Conservation (phyloP, 2,888 invertebrate genomes). For the Polymixis flavicincta region DNA sequence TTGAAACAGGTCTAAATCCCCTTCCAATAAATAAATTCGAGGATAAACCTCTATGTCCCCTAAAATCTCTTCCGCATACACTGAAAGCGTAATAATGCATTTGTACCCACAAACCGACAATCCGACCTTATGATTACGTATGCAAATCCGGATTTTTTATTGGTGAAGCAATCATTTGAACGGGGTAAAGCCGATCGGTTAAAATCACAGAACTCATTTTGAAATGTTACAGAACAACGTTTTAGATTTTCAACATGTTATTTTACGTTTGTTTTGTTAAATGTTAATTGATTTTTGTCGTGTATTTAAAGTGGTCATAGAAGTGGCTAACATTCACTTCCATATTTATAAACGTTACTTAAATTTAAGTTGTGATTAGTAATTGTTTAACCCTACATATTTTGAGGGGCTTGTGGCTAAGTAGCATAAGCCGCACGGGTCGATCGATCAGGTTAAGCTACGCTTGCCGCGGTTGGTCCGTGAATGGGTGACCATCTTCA, state of each 20-base stretch:
- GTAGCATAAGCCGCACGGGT: too few species aligned
- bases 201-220: constrained; percentile 51
- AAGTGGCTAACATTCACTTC: too few species aligned
- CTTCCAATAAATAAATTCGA: background rate
- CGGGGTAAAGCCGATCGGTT: constrained; percentile 22
- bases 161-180: constrained; percentile 52
- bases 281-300: constrained; percentile 4
- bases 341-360: too few species aligned
- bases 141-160: constrained; percentile 64
- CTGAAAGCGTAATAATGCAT: constrained; percentile 39
- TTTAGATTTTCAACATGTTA: constrained; percentile 33
- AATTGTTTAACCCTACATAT: too few species aligned
- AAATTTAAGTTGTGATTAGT: too few species aligned
- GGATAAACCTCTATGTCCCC: background rate
- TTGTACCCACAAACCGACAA: constrained; percentile 27
- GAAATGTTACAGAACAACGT: constrained; percentile 21
- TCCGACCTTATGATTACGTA: constrained; percentile 52
- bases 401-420: too few species aligned
- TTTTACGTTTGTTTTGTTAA: constrained; percentile 1
- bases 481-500: too few species aligned
- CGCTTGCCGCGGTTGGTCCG: too few species aligned
- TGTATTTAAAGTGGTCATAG: background rate
- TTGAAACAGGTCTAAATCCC: background rate
- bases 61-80: constrained; percentile 2
- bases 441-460: too few species aligned